These are phyloP conservation scores for Pelodiscus sinensis DNA, from an alignment of 2,113 vertebrate species.

Conservation along the genomic window DNA sequence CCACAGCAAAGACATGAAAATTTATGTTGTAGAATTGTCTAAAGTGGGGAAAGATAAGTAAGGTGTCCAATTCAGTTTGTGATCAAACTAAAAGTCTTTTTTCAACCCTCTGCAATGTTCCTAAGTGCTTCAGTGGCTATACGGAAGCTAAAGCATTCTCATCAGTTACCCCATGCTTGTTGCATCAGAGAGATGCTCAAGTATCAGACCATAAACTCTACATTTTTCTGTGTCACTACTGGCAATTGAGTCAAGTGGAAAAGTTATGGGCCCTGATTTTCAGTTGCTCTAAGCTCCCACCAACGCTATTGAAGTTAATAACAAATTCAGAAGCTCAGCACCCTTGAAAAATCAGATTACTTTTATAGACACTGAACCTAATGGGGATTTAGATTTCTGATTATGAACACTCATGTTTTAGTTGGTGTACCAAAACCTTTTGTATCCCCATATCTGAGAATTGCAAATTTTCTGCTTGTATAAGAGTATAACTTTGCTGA, in stretches of 20 bases:
- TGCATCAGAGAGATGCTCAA: not conserved
- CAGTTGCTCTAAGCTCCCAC: not conserved
- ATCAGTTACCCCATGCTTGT: not conserved
- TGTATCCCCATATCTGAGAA: not conserved
- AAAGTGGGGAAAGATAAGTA: not conserved
- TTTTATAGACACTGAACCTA: not conserved
- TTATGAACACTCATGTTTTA: not conserved
- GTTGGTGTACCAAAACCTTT: accelerated
- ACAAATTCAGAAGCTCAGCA: not conserved
- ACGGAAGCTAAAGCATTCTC: not conserved
- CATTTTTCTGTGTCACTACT: not conserved
- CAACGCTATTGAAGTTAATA: not conserved
- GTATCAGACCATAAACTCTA: not conserved
- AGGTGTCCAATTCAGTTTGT: not conserved
- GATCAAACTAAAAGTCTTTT: not conserved
- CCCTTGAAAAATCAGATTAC: not conserved
- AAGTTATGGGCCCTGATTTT: not conserved
- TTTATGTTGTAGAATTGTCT: not conserved
- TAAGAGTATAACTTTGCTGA: not conserved
- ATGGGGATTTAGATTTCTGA: not conserved
- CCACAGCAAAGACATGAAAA: not conserved
- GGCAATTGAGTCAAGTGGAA: not conserved
- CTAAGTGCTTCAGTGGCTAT: not conserved
- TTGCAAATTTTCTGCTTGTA: not conserved
- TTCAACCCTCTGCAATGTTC: not conserved